Percentiles rank a stretch among this genome's conserved stretches.
Conservation (phyloP, 2,113 vertebrate genomes). For the Antechinus stuartii region DNA sequence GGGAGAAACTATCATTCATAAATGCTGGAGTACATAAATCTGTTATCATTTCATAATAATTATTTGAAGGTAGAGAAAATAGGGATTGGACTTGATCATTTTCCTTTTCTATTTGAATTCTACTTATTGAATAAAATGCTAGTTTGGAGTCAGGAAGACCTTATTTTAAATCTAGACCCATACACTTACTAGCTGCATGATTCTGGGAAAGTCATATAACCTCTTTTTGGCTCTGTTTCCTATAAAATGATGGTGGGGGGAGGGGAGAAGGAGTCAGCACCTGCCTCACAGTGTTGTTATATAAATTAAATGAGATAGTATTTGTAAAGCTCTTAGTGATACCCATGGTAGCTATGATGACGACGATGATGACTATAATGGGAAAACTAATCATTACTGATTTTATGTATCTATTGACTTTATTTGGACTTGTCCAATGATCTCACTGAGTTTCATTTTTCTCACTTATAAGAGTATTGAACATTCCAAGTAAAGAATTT, state of each 20-base stretch:
- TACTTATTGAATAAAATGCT: neutral
- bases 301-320: neutral
- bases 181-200: conserved; percentile 51
- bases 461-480: neutral
- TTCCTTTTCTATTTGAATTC: conserved; percentile 11
- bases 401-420: neutral
- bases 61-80: neutral
- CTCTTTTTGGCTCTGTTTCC: neutral
- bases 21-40: neutral
- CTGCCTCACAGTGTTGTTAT: neutral
- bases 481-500: neutral
- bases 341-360: neutral
- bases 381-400: neutral
- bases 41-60: neutral
- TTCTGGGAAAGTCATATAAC: conserved; percentile 55
- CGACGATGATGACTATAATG: neutral
- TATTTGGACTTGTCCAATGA: neutral
- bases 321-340: neutral
- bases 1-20: neutral
- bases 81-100: neutral
- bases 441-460: neutral
- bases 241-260: neutral
- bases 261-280: too few species aligned
- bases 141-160: neutral
- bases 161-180: neutral